Base-by-base conservation (phyloP, 2,113 vertebrate species). In the Sceloporus tristichus region DNA sequence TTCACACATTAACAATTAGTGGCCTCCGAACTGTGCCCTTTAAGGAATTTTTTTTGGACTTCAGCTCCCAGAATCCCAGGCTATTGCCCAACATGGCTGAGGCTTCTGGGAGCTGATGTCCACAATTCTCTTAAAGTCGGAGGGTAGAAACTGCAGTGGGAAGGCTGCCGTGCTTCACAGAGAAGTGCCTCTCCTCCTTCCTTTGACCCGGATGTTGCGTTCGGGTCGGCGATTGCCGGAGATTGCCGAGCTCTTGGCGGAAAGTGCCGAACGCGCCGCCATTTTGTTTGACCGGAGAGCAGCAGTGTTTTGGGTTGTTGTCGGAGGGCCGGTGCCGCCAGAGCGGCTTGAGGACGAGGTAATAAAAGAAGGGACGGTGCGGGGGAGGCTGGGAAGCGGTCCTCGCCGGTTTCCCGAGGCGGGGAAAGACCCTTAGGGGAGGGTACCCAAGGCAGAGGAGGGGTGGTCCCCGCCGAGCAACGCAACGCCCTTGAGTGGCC, bases 71-170 rank as follows among this genome's bases (percentile, higher is more conserved):
- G 42, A 48, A 48, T 48, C 42, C 42, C 6, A 48, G 42, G 6
- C 42, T 48, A 48, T 48, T 48, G 42, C 4, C 42, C 42, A 48
- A 48, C 42, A 48, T 48, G 42, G 42, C 42, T 48, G 42, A 48
- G 42, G 42, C 6, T 48, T 48, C 42, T 48, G 42, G 42, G 42
- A 48, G 42, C 42, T 6, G 42, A 48, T 2, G 42, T 48, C 42
- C 42, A 48, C 0, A 48, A 48, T 48, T 6, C 34, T 48, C 42
- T 48, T 48, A 1, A 9, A 0, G 0, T 1, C 5, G 42, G 9
- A 1, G 16, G 0, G n/a, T 0, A 2, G 2, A 4, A 4, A 53
- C 18, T 1, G 10, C 19, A 54, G 38, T 3, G 16, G 42, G 27
- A n/a, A 3, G 29, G 5, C 34, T 42, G 23, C 23, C 13, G 2